Percentiles rank a stretch among this genome's conserved stretches.
These are phyloP conservation scores for Passer montanus DNA, from an alignment of 2,113 vertebrate genomes.

Conservation along the genomic window DNA sequence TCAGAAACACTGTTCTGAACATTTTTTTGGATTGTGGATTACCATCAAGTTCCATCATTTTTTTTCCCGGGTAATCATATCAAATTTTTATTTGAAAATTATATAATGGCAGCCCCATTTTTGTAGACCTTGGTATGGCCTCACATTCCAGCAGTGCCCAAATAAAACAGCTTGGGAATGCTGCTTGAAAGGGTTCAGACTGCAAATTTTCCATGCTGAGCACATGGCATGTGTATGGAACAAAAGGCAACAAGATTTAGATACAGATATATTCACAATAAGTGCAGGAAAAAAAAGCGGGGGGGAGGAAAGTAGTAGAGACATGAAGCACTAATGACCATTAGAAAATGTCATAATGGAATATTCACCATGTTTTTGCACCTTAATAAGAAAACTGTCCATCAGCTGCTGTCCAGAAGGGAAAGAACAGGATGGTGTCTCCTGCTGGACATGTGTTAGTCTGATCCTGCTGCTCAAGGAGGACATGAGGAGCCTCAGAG, in stretches of 20 bases:
- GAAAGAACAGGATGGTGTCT: neutral
- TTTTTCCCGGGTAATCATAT: neutral
- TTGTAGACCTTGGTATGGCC: rapidly evolving
- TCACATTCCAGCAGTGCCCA: neutral
- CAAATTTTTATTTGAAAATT: neutral
- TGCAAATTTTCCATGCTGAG: neutral
- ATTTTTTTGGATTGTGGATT: neutral
- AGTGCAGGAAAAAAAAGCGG: neutral
- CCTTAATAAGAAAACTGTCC: neutral
- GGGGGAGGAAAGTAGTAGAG: neutral
- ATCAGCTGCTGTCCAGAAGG: neutral
- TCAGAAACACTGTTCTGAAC: neutral
- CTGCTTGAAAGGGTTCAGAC: neutral
- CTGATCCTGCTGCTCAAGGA: neutral
- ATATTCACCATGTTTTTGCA: neutral
- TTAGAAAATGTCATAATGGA: neutral
- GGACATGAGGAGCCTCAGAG: neutral
- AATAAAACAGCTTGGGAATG: neutral
- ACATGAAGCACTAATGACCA: neutral
- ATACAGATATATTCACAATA: neutral
- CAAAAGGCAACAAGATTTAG: neutral
- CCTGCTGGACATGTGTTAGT: rapidly evolving
- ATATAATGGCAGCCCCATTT: neutral
- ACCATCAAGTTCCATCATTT: neutral
- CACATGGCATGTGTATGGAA: neutral